These are phyloP conservation scores for Dione vanillae DNA, from an alignment of 2,888 invertebrate species.

Conservation along the genomic window DNA sequence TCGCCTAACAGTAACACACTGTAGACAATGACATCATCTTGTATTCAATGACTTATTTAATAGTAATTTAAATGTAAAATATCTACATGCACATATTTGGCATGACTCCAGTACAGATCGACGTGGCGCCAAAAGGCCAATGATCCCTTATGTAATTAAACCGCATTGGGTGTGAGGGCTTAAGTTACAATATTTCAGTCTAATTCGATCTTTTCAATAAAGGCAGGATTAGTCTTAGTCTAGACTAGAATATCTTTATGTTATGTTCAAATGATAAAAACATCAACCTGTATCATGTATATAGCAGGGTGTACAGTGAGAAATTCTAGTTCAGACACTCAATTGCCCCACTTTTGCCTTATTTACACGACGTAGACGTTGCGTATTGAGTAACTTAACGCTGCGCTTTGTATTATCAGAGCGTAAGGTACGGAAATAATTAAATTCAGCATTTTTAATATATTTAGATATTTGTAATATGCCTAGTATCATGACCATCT, in stretches of 20 bases:
- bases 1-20: background rate
- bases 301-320: too few relatives aligned
- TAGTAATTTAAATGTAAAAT: background rate
- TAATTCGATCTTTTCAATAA: slow-evolving; percentile 21
- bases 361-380: too few relatives aligned
- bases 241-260: background rate
- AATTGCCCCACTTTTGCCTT: too few relatives aligned
- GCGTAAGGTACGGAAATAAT: too few relatives aligned
- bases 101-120: slow-evolving; percentile 38
- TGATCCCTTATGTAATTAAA: slow-evolving; percentile 43
- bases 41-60: background rate
- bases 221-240: background rate
- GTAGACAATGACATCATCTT: background rate
- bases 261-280: background rate
- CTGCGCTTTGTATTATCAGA: too few relatives aligned
- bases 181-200: slow-evolving; percentile 28
- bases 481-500: too few relatives aligned
- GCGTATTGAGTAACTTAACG: too few relatives aligned
- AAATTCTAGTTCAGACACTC: too few relatives aligned
- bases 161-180: slow-evolving; percentile 43
- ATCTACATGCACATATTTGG: slow-evolving; percentile 33
- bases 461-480: too few relatives aligned
- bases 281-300: too few relatives aligned
- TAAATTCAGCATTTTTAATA: too few relatives aligned
- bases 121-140: slow-evolving; percentile 47